Evolutionary conservation across 2,797 vertebrate genomes (phyloP).

Genomic region (Thaleichthys pacificus): DNA sequence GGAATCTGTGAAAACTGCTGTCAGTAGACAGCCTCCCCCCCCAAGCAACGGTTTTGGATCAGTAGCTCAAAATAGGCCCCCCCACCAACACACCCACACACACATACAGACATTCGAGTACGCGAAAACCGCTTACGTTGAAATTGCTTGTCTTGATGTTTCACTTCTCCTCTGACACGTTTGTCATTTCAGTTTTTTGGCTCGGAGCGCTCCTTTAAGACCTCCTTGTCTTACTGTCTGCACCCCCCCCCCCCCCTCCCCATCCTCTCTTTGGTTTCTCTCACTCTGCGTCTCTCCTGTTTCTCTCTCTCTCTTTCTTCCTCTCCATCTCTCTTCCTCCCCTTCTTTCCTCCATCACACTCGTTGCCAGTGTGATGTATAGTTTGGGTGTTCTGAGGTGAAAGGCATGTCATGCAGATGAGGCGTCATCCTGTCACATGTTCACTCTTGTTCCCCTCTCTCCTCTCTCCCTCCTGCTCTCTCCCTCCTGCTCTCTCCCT

Average conservation of each 20-base stretch:
- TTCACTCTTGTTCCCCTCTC: constrained; percentile 36
- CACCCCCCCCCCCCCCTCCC: constrained; percentile 41
- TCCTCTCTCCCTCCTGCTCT: neutral
- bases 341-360: constrained; percentile 3
- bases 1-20: neutral
- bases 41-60: constrained; percentile 2
- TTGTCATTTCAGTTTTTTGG: constrained; percentile 57
- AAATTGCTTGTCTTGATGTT: constrained; percentile 46
- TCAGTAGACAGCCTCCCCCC: neutral
- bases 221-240: constrained; percentile 37
- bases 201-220: constrained; percentile 56
- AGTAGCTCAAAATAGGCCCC: neutral
- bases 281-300: constrained; percentile 36
- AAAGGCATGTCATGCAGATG: constrained; percentile 45
- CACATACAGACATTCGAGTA: constrained; percentile 8
- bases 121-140: constrained; percentile 12
- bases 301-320: constrained; percentile 27
- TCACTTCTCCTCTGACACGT: constrained; percentile 36
- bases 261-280: constrained; percentile 26
- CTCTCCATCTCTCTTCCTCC: constrained; percentile 23
- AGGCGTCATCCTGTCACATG: constrained; percentile 58
- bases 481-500: constrained; percentile 9
- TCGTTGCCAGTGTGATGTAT: constrained; percentile 41
- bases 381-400: constrained; percentile 60
- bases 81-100: neutral